Conservation (phyloP, 2,797 vertebrate genomes). For the Gila robusta region DNA sequence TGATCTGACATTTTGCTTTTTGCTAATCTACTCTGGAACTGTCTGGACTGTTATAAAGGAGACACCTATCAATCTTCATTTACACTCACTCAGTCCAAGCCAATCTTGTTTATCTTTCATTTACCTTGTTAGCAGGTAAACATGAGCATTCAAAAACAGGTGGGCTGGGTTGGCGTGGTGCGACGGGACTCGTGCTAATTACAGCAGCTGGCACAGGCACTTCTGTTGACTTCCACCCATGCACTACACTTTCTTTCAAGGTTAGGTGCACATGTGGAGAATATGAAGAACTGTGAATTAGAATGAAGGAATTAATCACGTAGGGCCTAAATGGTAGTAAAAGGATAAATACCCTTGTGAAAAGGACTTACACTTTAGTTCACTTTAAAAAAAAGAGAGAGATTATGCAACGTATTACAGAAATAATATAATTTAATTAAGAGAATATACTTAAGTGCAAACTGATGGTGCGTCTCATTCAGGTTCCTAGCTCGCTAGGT, state of each 20-base stretch:
- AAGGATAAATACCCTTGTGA: background rate
- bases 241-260: slow-evolving; percentile 10
- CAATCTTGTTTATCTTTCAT: slow-evolving; percentile 36
- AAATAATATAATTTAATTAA: background rate
- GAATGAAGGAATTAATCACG: slow-evolving; percentile 11
- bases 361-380: background rate
- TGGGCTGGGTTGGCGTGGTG: slow-evolving; percentile 2
- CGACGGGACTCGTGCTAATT: slow-evolving; percentile 17
- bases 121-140: slow-evolving; percentile 22
- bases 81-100: background rate
- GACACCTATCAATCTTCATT: slow-evolving; percentile 31
- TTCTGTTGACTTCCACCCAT: slow-evolving; percentile 22
- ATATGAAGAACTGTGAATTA: slow-evolving; percentile 14
- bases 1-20: slow-evolving; percentile 29
- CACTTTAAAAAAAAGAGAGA: background rate
- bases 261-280: slow-evolving; percentile 35
- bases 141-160: slow-evolving; percentile 12
- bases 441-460: background rate
- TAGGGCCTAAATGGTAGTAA: background rate
- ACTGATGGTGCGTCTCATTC: background rate
- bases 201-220: slow-evolving; percentile 32
- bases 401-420: background rate
- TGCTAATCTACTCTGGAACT: slow-evolving; percentile 21
- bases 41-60: slow-evolving; percentile 3
- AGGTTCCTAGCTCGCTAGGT: background rate